Base-by-base conservation (phyloP, 2,888 invertebrate genomes). In the Drosophila mulleri region DNA sequence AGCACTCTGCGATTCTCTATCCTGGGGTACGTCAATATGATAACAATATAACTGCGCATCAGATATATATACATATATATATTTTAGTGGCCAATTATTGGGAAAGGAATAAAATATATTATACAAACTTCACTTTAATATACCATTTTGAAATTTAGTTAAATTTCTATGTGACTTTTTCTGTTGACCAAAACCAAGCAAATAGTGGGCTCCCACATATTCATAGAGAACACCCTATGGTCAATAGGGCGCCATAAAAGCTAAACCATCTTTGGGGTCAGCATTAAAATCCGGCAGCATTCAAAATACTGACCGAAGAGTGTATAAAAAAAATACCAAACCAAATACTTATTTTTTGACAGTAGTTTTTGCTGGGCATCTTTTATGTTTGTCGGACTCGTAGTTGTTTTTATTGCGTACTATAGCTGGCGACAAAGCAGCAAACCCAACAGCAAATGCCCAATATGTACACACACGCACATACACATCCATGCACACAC, bases 331-430 rank as follows among this genome's bases (percentile, higher is more conserved):
- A 79, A 67, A 77, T 72, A 75, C 64, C 48, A 60, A 70, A 65
- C 62, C 64, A 78, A 75, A 78, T 53, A 67, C 67, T 63, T 74
- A 75, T 75, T 72, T 50, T 83, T 82, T 83, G 70, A 82, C 75
- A 89, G 88, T 89, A 87, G 84, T 89, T 85, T 85, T 74, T 65
- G 58, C 45, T 52, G 59, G 23, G 64, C 20, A 56, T 50, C 57
- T 71, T 71, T 75, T 69, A 56, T 79, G 71, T 67, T 67, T 72
- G 64, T 78, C 72, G 80, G 67, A 70, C 29, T 75, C 62, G 50
- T 67, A 65, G 75, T 79, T 78, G 80, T 59, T 80, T 78, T 78
- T 80, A 78, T 78, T 59, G 78, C 78, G 80, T 75, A 75, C 77
- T 63, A 80, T 68, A 56, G 75, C 77, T 78, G 77, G 77, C 77